Evolutionary conservation across 2,888 invertebrate species (phyloP).

Genomic region (Sisyra nigra): DNA sequence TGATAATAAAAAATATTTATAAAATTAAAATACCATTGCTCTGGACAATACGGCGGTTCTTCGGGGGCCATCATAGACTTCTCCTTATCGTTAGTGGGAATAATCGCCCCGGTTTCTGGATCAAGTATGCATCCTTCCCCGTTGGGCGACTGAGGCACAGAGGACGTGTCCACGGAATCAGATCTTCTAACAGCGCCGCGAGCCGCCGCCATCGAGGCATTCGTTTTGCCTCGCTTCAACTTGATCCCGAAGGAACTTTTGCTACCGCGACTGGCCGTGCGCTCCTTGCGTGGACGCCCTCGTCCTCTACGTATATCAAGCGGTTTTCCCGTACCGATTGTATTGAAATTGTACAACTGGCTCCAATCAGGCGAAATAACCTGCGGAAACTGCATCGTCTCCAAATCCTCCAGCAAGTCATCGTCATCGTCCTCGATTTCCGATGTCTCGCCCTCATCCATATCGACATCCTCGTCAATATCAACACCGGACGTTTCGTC

Average conservation of each 20-base stretch:
- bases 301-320: conserved; percentile 52
- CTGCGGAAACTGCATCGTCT: conserved; percentile 29
- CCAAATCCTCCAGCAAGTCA: conserved; percentile 33
- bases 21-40: conserved; percentile 46
- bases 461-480: conserved; percentile 50
- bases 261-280: conserved; percentile 25
- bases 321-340: conserved; percentile 40
- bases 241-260: conserved; percentile 20
- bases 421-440: conserved; percentile 59
- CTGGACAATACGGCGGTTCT: conserved; percentile 64
- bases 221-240: conserved; percentile 23
- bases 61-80: conserved; percentile 49
- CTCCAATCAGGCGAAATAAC: conserved; percentile 44
- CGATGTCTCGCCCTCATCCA: conserved; percentile 56
- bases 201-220: conserved; percentile 10
- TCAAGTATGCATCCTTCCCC: conserved; percentile 34
- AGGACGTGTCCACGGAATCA: conserved; percentile 20
- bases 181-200: conserved; percentile 15
- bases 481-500: conserved; percentile 25
- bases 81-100: conserved; percentile 30
- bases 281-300: conserved; percentile 65
- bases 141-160: conserved; percentile 27
- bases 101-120: conserved; percentile 27
- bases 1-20: not conserved
- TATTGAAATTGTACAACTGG: conserved; percentile 43